Evolutionary conservation across 2,888 invertebrate genomes (phyloP).

Genomic region (Galerucella pusilla): DNA sequence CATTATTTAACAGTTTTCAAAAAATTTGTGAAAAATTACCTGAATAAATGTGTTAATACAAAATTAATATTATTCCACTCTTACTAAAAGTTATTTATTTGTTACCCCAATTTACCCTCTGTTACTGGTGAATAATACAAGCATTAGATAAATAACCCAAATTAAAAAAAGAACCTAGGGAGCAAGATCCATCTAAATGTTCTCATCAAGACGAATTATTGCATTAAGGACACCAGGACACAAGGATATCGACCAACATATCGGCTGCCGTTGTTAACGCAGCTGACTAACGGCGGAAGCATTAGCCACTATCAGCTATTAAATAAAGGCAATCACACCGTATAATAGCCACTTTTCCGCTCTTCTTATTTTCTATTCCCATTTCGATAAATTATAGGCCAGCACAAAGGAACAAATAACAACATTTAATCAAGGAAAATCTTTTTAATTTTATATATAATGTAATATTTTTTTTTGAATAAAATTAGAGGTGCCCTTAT

Average conservation of each 20-base stretch:
- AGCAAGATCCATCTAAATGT: slow-evolving; percentile 50
- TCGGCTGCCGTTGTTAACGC: slow-evolving; percentile 65
- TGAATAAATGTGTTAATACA: too few species aligned
- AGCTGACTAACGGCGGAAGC: slow-evolving; percentile 66
- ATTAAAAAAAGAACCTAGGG: slow-evolving; percentile 41
- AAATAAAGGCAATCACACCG: slow-evolving; percentile 42
- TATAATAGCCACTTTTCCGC: slow-evolving; percentile 44
- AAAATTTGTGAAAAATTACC: too few species aligned
- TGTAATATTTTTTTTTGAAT: not conserved
- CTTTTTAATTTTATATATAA: too few species aligned
- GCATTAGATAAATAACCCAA: slow-evolving; percentile 17
- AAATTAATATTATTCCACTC: too few species aligned
- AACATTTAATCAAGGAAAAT: too few species aligned
- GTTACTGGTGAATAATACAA: not conserved
- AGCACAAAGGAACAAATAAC: not conserved
- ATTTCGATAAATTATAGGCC: slow-evolving; percentile 38
- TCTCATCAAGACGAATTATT: slow-evolving; percentile 44
- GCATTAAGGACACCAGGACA: slow-evolving; percentile 44
- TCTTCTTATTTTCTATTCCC: slow-evolving; percentile 53
- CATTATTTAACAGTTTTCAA: too few species aligned
- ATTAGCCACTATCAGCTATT: slow-evolving; percentile 45
- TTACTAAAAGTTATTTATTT: too few species aligned
- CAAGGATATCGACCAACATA: slow-evolving; percentile 58
- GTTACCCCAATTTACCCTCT: not conserved
- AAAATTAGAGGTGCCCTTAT: too few species aligned